A percentile compares a stretch with the other conserved stretches of the same genome.
Conservation (phyloP, 2,888 invertebrate genomes). For the Synergus laeviventris region DNA sequence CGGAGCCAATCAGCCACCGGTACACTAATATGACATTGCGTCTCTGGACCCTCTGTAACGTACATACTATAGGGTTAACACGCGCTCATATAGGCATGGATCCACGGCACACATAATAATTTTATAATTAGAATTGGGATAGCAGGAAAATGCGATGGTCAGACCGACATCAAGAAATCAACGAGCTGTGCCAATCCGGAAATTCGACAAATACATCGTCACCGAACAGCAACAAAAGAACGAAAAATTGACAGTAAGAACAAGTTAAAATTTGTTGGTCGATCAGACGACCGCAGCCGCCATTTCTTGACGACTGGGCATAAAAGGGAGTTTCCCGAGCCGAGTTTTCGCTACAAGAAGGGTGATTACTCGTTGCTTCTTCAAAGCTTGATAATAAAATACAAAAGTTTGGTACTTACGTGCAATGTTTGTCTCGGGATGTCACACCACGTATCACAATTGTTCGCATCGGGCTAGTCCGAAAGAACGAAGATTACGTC, state of each 20-base stretch:
- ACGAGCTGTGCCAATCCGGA: not conserved
- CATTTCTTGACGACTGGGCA: slow-evolving; percentile 22
- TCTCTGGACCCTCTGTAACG: too few relatives aligned
- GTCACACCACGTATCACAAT: slow-evolving; percentile 49
- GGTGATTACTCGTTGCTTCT: not conserved
- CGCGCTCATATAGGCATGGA: not conserved
- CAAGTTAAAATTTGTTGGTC: not conserved
- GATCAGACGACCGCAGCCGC: slow-evolving; percentile 31
- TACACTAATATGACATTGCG: too few relatives aligned
- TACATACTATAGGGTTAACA: not conserved
- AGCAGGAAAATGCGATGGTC: not conserved
- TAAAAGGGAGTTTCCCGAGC: slow-evolving; percentile 41
- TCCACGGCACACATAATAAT: not conserved
- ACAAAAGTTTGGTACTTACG: slow-evolving; percentile 47
- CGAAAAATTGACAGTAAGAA: not conserved
- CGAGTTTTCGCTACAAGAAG: not conserved
- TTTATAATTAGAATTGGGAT: not conserved
- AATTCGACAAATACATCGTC: not conserved
- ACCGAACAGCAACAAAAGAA: not conserved
- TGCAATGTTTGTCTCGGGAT: slow-evolving; percentile 51
- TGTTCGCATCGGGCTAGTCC: slow-evolving; percentile 53
- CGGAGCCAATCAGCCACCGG: too few relatives aligned
- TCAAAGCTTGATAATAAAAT: not conserved
- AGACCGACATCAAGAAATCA: not conserved
- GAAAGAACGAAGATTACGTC: slow-evolving; percentile 46